These are phyloP conservation scores for Neoarius graeffei DNA, from an alignment of 2,113 vertebrate species.

Conservation along the genomic window DNA sequence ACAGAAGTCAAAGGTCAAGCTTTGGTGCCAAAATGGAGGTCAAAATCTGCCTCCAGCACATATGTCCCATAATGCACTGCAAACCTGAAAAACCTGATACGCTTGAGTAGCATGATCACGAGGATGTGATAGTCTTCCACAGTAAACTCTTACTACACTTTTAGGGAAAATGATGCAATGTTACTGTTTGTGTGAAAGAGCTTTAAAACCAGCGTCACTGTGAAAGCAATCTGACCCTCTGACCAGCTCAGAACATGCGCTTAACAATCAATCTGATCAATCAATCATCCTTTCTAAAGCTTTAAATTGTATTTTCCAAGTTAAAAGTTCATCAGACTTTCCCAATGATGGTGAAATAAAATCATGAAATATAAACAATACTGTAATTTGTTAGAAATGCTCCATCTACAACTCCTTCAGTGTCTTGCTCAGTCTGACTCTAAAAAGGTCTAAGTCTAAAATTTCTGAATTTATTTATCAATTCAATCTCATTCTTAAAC, in stretches of 20 bases:
- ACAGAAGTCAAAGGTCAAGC: slow-evolving; percentile 20
- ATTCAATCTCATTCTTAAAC: background rate
- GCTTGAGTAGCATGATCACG: slow-evolving; percentile 5
- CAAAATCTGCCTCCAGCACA: background rate
- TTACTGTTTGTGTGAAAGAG: slow-evolving; percentile 25
- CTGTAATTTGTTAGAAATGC: background rate
- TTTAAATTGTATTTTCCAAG: background rate
- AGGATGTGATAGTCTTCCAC: slow-evolving; percentile 51
- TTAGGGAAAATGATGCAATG: background rate
- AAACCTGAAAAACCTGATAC: background rate
- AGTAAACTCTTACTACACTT: slow-evolving; percentile 1
- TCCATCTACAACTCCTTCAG: background rate
- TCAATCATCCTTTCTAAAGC: background rate
- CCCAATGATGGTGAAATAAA: background rate
- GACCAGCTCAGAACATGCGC: slow-evolving; percentile 18
- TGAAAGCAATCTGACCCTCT: slow-evolving; percentile 46
- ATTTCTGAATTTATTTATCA: background rate
- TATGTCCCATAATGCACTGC: slow-evolving; percentile 46
- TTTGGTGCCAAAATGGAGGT: slow-evolving; percentile 23
- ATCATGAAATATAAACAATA: background rate
- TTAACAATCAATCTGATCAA: slow-evolving; percentile 34
- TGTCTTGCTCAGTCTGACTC: background rate
- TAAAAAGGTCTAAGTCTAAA: background rate
- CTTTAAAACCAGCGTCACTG: slow-evolving; percentile 54
- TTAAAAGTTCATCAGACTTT: background rate